Base-by-base conservation (phyloP, 2,888 invertebrate genomes). In the Scaptodrosophila latifasciaeformis region DNA sequence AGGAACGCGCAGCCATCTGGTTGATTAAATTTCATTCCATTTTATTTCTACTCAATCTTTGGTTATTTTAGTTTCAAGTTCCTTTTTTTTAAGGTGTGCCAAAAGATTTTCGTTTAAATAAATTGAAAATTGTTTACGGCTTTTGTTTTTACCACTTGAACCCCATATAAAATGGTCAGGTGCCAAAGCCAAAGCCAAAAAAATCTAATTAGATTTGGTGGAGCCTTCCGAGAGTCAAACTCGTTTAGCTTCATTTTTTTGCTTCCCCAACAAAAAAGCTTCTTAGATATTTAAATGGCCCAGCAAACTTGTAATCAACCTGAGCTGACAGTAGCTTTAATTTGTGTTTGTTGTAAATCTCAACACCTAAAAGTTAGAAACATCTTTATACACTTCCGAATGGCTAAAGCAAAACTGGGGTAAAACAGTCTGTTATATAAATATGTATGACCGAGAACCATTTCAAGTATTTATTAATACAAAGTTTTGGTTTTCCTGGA, bases 111-210 rank as follows among this genome's bases (percentile, higher is more conserved):
- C 76, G 67, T 58, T 72, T 72, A 76, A 65, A 65, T 69, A 76
- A 71, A 71, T 76, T 71, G 76, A 55, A 76, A 72, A 57, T 42
- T 67, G 67, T 56, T 76, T 76, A 69, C 62, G 48, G 54, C 49
- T 17, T 58, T 59, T 69, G 53, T 59, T 56, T 52, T 27, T 49
- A 46, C 57, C 2, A 31, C 12, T 7, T 3, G n/a, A 12, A 4
- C 2, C n/a, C 7, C 31, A 7, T n/a, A 2, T 7, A n/a, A 3
- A 3, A n/a, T 31, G 19, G 19, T 13, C 40, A 56, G 53, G 44
- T 58, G 56, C 65, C 48, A 67, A 46, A 35, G 67, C 24, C 7
- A 34, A 24, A 37, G 40, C 24, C 24, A 59, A 50, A 55, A 39
- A 48, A 45, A 40, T 49, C 65, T 76, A 72, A 71, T 71, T 71